Percentiles rank a stretch among this genome's conserved stretches.
phyloP scores from a whole-genome alignment of 2,797 vertebrate genomes.

The Chromis chromis region DNA sequence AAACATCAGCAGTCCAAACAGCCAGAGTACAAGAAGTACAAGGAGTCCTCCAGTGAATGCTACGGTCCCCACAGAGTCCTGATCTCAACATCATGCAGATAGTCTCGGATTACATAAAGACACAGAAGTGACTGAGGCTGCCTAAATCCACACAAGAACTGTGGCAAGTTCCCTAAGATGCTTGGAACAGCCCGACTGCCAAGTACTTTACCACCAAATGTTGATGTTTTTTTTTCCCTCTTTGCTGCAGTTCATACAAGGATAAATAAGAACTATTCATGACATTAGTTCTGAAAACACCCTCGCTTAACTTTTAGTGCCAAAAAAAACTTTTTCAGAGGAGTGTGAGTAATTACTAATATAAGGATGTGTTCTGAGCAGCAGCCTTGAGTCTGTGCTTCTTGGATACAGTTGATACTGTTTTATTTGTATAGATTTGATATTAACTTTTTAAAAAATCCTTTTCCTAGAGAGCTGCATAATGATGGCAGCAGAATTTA shows the following conservation, averaged over 20 bases:
- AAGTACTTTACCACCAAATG: not conserved
- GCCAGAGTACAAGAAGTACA: not conserved
- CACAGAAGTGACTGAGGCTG: not conserved
- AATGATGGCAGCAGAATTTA: constrained; percentile 1
- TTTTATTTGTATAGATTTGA: constrained; percentile 23
- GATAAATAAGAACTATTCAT: not conserved
- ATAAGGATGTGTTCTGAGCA: constrained; percentile 17
- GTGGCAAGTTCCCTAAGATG: not conserved
- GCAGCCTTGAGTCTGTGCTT: constrained; percentile 29
- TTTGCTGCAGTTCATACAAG: not conserved
- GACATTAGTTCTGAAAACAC: not conserved
- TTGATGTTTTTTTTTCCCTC: too few relatives aligned
- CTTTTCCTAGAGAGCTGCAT: constrained; percentile 12
- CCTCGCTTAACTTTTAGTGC: not conserved
- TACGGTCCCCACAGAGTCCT: not conserved
- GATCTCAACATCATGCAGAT: not conserved
- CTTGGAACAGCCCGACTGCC: not conserved
- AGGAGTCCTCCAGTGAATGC: not conserved
- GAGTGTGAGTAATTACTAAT: constrained; percentile 30
- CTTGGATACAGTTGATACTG: constrained; percentile 13
- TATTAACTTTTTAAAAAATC: constrained; percentile 20
- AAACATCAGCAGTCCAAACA: not conserved
- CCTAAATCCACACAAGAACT: not conserved
- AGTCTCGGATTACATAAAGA: not conserved
- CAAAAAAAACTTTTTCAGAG: not conserved